Percentiles rank a stretch among this genome's conserved stretches.
Evolutionary conservation across 1,140 invertebrate species (phyloP).

Genomic region (Micrasema longulum): DNA sequence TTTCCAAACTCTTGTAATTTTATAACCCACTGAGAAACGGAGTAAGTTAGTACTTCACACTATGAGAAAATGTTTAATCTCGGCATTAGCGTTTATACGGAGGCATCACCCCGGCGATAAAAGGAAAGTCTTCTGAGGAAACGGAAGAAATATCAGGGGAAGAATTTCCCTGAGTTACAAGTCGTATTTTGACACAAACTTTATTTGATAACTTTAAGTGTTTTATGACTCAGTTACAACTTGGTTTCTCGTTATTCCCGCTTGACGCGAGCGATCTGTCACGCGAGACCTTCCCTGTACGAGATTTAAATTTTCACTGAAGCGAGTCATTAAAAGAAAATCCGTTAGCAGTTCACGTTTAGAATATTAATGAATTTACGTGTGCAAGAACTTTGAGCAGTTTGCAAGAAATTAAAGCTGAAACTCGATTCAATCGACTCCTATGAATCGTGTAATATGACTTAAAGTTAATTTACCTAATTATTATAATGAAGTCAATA

Average conservation of each 20-base stretch:
- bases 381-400: background rate
- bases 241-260: conserved; percentile 43
- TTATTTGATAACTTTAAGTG: conserved; percentile 54
- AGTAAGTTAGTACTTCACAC: conserved; percentile 25
- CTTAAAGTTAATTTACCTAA: too few relatives aligned
- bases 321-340: conserved; percentile 7
- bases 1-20: conserved; percentile 24
- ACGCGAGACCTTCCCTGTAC: background rate
- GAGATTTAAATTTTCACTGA: conserved; percentile 37
- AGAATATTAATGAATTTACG: conserved; percentile 10
- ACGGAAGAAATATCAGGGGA: conserved; percentile 2
- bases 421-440: too few relatives aligned
- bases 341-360: background rate
- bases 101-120: conserved; percentile 25
- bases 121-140: conserved; percentile 8
- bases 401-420: too few relatives aligned
- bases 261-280: conserved; percentile 14
- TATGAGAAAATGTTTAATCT: conserved; percentile 49
- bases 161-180: conserved; percentile 15
- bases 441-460: too few relatives aligned
- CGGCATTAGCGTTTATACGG: conserved; percentile 16
- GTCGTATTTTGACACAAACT: conserved; percentile 50
- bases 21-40: conserved; percentile 12
- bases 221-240: conserved; percentile 55
- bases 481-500: too few relatives aligned